These are phyloP conservation scores for Dromaius novaehollandiae DNA, from an alignment of 2,113 vertebrate genomes.

Conservation along the genomic window DNA sequence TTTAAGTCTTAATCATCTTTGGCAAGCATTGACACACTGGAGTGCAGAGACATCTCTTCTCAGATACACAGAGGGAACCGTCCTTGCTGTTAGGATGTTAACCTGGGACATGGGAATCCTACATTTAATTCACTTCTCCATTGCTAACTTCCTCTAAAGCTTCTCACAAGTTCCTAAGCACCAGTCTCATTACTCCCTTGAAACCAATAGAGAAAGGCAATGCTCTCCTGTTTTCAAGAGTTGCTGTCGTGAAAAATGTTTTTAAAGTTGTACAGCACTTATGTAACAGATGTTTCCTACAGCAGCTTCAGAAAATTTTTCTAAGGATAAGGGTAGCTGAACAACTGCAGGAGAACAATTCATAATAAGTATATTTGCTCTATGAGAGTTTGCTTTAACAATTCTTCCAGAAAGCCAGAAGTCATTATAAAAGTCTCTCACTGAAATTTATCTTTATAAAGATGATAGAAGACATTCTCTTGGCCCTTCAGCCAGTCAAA, in stretches of 20 bases:
- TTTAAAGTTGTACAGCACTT: not conserved
- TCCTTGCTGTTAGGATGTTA: not conserved
- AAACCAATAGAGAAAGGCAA: not conserved
- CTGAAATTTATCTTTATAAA: not conserved
- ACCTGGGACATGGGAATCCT: not conserved
- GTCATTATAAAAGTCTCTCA: not conserved
- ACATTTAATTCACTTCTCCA: not conserved
- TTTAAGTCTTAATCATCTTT: not conserved
- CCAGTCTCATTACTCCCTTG: not conserved
- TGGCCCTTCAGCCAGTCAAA: not conserved
- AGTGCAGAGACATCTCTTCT: not conserved
- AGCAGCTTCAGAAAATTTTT: not conserved
- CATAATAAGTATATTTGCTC: not conserved
- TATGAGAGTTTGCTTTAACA: not conserved
- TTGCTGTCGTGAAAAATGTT: not conserved
- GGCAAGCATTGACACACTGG: rapidly evolving
- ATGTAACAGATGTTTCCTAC: not conserved
- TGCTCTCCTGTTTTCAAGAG: not conserved
- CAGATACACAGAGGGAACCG: not conserved
- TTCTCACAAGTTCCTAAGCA: not conserved
- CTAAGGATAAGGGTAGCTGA: not conserved
- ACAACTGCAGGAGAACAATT: not conserved
- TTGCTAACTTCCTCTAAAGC: not conserved
- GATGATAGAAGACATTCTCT: not conserved
- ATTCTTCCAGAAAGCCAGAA: not conserved